These are phyloP conservation scores for Trichechus manatus DNA, from an alignment of 2,113 vertebrate species.

Conservation along the genomic window DNA sequence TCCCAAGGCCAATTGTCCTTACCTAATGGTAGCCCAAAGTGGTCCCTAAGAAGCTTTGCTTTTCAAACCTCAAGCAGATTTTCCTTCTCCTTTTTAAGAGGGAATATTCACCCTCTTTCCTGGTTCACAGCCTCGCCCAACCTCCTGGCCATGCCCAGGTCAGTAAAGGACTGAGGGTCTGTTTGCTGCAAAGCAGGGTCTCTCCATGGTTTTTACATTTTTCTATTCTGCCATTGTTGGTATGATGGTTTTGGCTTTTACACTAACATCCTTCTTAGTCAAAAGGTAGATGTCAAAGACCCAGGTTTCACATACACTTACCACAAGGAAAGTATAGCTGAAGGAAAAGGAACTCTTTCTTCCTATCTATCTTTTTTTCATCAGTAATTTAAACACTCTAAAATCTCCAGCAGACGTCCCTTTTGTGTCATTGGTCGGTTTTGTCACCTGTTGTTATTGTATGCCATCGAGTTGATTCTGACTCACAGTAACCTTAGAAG, in stretches of 20 bases:
- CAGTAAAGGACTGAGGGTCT: not conserved
- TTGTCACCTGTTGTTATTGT: not conserved
- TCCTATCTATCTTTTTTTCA: not conserved
- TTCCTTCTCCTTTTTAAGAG: not conserved
- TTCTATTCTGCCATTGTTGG: not conserved
- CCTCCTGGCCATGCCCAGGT: not conserved
- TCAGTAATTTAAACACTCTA: not conserved
- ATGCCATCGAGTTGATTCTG: not conserved
- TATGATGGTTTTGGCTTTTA: not conserved
- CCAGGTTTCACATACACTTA: not conserved
- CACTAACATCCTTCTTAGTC: not conserved
- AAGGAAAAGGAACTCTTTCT: not conserved
- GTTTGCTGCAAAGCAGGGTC: not conserved
- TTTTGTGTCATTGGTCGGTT: not conserved
- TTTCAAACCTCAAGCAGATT: not conserved
- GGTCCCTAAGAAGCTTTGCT: not conserved
- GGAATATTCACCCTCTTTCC: not conserved
- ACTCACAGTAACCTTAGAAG: not conserved
- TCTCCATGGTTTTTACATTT: not conserved
- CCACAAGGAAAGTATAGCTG: not conserved
- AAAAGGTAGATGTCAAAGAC: not conserved
- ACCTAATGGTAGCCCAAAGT: not conserved
- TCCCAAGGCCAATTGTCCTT: no score
- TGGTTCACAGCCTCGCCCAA: not conserved
- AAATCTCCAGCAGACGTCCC: not conserved